Evolutionary conservation across 1,140 invertebrate genomes (phyloP).

Genomic region (Pentalonia nigronervosa): DNA sequence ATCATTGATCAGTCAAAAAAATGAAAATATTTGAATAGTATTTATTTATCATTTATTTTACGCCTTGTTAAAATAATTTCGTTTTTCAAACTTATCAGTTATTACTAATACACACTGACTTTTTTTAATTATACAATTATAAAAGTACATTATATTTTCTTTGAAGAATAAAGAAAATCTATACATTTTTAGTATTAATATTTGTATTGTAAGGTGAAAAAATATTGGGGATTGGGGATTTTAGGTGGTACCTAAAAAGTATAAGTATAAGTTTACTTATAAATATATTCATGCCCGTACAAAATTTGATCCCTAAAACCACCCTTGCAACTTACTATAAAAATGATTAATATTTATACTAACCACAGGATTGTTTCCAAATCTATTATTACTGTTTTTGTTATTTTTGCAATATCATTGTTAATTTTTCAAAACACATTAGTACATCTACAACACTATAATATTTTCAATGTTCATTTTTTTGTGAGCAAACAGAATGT

Average conservation of each 20-base stretch:
- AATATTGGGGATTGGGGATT: not conserved
- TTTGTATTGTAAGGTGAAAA: not conserved
- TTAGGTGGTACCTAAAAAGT: not conserved
- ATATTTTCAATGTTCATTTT: constrained; percentile 42
- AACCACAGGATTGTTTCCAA: not conserved
- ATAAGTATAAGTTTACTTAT: too few species aligned
- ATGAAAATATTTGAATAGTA: not conserved
- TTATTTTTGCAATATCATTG: constrained; percentile 5
- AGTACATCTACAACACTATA: not conserved
- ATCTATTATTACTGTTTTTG: not conserved
- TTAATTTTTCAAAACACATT: constrained; percentile 40
- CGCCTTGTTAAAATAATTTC: not conserved
- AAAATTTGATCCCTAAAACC: not conserved
- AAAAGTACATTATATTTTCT: not conserved
- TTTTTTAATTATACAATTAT: not conserved
- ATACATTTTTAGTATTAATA: not conserved
- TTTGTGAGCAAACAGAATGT: not conserved
- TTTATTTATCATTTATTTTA: not conserved
- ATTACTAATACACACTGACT: not conserved
- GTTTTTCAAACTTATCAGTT: not conserved
- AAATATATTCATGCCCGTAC: not conserved
- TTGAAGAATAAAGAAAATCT: not conserved
- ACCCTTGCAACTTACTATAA: not conserved
- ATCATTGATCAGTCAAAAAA: not conserved
- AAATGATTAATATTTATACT: not conserved